Base-by-base conservation (phyloP, 2,113 vertebrate species). In the Calidris pygmaea region DNA sequence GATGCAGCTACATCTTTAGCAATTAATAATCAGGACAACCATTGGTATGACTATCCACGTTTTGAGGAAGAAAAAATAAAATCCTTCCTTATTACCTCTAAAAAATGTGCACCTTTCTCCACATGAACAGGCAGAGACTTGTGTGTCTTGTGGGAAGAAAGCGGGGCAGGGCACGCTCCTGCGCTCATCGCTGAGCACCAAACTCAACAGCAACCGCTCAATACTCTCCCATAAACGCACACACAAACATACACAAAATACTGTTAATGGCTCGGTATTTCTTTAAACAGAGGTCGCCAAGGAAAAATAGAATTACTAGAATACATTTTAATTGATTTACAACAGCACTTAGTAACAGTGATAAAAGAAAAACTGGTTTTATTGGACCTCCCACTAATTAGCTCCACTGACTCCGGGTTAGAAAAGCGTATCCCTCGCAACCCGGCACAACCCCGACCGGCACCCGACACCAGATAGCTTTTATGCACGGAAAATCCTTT, bases 311-410 rank as follows among this genome's bases (percentile, higher is more conserved):
- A 96, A 95, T 97, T 91, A 95, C 85, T 66, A 92, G 90, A 76
- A 83, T 93, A 95, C 95, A 97, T 97, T 97, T 95, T 93, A 97
- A 97, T 96, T 97, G 97, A 97, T 97, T 97, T 96, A 94, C 94
- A 96, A 12, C 39, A 89, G 96, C 93, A 97, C 96, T 97, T 95
- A 96, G 92, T 81, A 96, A 85, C 82, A 87, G 29, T 72, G 94
- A 97, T 96, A 96, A 97, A 97, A 95, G 97, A 93, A 96, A 96
- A 96, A 96, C 77, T 89, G 29, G 53, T 81, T 97, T 95, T 97
- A 98, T 97, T 97, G 93, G 96, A 52, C 75, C 84, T 92, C 90
- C 90, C 66, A 90, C 95, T 97, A 97, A 97, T 97, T 91, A 97
- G 94, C 73, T 90, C 45, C 23, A 84, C 89, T 53, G 89, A 96